Base-by-base conservation (phyloP, 2,113 vertebrate genomes). In the Hypocryptadius cinnamomeus region DNA sequence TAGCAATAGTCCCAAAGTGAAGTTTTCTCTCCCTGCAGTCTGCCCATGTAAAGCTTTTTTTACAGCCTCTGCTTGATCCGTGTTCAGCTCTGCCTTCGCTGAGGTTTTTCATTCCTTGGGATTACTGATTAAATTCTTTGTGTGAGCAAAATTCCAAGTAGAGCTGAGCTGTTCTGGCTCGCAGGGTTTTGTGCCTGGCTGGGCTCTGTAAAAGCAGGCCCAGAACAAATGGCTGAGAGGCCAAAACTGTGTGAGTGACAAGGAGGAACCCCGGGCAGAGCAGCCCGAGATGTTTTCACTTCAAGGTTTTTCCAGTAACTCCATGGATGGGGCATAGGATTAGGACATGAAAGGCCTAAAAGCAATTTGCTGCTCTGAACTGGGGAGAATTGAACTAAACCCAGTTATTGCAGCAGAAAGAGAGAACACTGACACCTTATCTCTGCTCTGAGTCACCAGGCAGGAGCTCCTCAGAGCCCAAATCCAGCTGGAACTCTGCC, bases 61-160 rank as follows among this genome's bases (percentile, higher is more conserved):
- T 30, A 59, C 39, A 84, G 45, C 14, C 79, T 63, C 24, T 80
- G 42, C 79, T 80, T 44, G 63, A 61, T 35, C 45, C 17, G 9
- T 31, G 63, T 39, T 77, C 69, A 64, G 64, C 31, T 56, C 6
- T 40, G 33, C 35, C 35, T 54, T 68, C 7, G 1, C 42, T 7
- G 40, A 71, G 51, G 19, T 42, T 94, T 74, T 59, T 68, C 22
- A 60, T 68, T 80, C 37, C 65, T 71, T 53, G 51, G 57, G 44
- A 92, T 92, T 80, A 59, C 63, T 90, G 71, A 47, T 44, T 71
- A 31, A 86, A 79, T 60, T 63, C 31, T 80, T 92, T 39, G 40
- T 84, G 60, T 48, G 57, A 76, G 70, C 19, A 47, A 64, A 80
- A 80, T 79, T 64, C 65, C 84, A 66, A 1, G 33, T n/a, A 69